Conservation (phyloP, 2,113 vertebrate genomes). For the Rhea americana region DNA sequence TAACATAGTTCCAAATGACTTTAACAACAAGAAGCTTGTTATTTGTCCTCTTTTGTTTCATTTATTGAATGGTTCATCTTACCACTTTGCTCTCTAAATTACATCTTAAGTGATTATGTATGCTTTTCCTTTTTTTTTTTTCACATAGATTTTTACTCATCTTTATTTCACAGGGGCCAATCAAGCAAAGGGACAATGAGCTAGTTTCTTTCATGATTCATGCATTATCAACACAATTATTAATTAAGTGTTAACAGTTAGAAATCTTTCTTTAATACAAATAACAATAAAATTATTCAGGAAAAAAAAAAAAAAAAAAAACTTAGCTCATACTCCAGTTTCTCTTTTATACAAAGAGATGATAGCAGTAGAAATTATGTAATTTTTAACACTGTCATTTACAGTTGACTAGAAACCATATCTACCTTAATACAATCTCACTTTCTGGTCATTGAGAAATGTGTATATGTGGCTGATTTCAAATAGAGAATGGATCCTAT, state of each 20-base stretch:
- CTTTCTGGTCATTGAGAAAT: not conserved
- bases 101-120: not conserved
- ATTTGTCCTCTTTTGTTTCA: not conserved
- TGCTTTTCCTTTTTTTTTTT: not conserved
- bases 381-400: not conserved
- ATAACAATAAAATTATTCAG: not conserved
- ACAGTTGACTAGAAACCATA: not conserved
- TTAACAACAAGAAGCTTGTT: not conserved
- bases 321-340: not conserved
- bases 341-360: not conserved
- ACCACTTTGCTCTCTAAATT: not conserved
- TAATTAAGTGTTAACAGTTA: not conserved
- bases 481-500: not conserved
- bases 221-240: not conserved
- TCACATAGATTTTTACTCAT: not conserved
- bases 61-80: not conserved
- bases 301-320: not conserved
- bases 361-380: not conserved
- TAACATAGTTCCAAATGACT: not conserved
- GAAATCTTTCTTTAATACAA: not conserved
- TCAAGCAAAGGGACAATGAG: not conserved
- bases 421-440: not conserved
- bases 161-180: not conserved
- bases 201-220: not conserved
- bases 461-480: not conserved